phyloP scores from a whole-genome alignment of 1,140 invertebrate genomes.

The Lethocerus indicus region DNA sequence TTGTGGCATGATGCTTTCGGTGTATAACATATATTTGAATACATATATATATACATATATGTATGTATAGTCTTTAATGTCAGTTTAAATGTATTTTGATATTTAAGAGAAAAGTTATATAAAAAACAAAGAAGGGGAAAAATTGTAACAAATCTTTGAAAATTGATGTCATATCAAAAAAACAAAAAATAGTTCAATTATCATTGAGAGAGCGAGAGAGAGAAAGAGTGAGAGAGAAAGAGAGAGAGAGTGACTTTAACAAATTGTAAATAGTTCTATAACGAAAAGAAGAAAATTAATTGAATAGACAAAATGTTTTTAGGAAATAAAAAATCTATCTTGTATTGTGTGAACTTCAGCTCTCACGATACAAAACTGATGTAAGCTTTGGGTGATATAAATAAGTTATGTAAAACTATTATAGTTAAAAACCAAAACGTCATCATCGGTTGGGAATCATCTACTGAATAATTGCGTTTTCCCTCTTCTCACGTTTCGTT shows the following conservation, averaged over 20 bases:
- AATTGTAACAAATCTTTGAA: neutral
- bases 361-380: constrained; percentile 1
- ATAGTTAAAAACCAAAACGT: too few relatives aligned
- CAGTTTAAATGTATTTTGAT: constrained; percentile 8
- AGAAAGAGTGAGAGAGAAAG: too few relatives aligned
- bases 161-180: constrained; percentile 7
- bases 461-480: too few relatives aligned
- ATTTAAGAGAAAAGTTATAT: neutral
- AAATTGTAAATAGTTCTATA: constrained; percentile 6
- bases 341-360: too few relatives aligned
- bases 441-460: too few relatives aligned
- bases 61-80: constrained; percentile 6
- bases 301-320: neutral
- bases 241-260: neutral
- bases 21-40: constrained; percentile 7
- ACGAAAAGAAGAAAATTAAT: neutral
- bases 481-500: too few relatives aligned
- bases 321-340: constrained; percentile 2
- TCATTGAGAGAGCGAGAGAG: too few relatives aligned
- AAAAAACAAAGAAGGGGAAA: neutral
- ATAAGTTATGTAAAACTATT: too few relatives aligned
- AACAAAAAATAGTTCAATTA: constrained; percentile 8
- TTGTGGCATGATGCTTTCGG: constrained; percentile 4
- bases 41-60: too few relatives aligned
- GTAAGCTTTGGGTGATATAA: constrained; percentile 8